These are phyloP conservation scores for Lepus townsendii DNA, from an alignment of 2,797 vertebrate genomes.

Conservation along the genomic window DNA sequence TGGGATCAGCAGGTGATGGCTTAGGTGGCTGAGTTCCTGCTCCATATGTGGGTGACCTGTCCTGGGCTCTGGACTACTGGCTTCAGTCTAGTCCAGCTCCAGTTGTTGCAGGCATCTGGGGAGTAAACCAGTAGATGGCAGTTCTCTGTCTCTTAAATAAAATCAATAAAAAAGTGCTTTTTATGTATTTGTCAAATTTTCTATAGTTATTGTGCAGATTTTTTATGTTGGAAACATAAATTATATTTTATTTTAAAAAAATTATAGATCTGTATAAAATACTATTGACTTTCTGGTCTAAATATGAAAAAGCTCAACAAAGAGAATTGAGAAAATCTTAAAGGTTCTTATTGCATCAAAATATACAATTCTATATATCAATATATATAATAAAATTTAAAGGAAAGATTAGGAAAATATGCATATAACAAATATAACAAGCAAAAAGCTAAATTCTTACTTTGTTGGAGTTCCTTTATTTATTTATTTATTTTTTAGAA, in stretches of 20 bases:
- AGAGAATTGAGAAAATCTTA: not conserved
- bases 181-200: not conserved
- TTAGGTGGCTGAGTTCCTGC: no score
- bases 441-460: not conserved
- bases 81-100: no score
- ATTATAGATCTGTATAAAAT: not conserved
- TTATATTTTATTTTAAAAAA: not conserved
- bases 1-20: no score
- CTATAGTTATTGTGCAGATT: not conserved
- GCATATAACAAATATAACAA: not conserved
- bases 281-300: not conserved
- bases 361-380: not conserved
- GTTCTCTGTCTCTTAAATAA: no score
- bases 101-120: no score
- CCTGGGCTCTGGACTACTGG: no score
- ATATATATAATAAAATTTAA: not conserved
- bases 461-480: not conserved
- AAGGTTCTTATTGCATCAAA: conserved; percentile 1
- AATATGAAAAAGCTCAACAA: not conserved
- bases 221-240: conserved; percentile 9
- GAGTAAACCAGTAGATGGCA: no score
- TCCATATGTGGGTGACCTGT: no score
- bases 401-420: not conserved
- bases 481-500: no score
- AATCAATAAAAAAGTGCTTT: not conserved